These are phyloP conservation scores for Scaptomyza polygonia DNA, from an alignment of 2,888 invertebrate species.

Conservation along the genomic window DNA sequence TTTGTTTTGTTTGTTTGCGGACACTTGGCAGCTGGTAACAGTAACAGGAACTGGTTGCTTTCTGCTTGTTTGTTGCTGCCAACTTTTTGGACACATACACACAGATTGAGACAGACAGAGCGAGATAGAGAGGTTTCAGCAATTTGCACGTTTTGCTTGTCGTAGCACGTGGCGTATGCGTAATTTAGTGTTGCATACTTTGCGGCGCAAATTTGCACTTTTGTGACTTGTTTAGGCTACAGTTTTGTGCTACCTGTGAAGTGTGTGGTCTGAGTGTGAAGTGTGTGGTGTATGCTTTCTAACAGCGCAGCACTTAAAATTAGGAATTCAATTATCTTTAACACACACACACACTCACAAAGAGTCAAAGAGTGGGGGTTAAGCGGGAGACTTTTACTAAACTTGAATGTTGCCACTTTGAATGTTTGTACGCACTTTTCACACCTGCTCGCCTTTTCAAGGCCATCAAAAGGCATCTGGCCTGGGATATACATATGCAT, in stretches of 20 bases:
- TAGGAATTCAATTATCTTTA: conserved; percentile 74
- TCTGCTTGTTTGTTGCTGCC: conserved; percentile 3
- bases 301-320: conserved; percentile 76
- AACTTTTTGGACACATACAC: conserved; percentile 17
- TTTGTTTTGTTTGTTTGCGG: conserved; percentile 64
- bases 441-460: conserved; percentile 69
- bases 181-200: conserved; percentile 80
- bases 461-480: conserved; percentile 40
- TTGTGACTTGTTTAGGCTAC: conserved; percentile 68
- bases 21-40: conserved; percentile 72
- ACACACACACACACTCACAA: conserved; percentile 34
- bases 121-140: conserved; percentile 31
- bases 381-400: neutral
- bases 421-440: conserved; percentile 76
- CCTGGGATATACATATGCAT: neutral
- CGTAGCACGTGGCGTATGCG: conserved; percentile 74
- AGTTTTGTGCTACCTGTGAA: conserved; percentile 18
- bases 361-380: neutral
- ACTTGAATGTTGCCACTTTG: conserved; percentile 52
- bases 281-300: conserved; percentile 32
- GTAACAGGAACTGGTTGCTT: conserved; percentile 17
- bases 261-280: conserved; percentile 3
- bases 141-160: conserved; percentile 70
- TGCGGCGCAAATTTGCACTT: conserved; percentile 77
- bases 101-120: neutral